Evolutionary conservation across 2,888 invertebrate species (phyloP).

Genomic region (Bombylius major): DNA sequence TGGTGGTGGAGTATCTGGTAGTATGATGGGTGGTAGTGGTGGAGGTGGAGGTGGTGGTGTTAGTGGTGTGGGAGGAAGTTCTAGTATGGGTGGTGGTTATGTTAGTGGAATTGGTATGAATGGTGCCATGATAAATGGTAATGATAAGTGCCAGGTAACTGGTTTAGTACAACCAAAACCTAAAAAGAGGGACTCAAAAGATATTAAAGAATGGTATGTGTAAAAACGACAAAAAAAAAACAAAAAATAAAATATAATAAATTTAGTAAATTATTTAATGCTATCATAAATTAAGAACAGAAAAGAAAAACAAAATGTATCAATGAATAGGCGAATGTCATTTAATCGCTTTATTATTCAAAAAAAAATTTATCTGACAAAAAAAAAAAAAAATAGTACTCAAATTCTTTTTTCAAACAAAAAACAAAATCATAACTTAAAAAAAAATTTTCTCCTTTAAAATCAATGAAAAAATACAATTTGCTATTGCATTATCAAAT

Average conservation of each 20-base stretch:
- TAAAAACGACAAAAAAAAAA: constrained; percentile 36
- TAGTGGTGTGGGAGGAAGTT: constrained; percentile 18
- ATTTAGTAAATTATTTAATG: too few relatives aligned
- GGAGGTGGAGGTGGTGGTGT: constrained; percentile 16
- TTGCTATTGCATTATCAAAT: too few relatives aligned
- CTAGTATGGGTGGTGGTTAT: constrained; percentile 16
- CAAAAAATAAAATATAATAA: not conserved
- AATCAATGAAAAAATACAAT: too few relatives aligned
- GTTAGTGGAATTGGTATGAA: constrained; percentile 19
- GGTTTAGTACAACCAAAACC: constrained; percentile 40
- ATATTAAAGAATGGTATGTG: constrained; percentile 95
- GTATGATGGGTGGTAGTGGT: constrained; percentile 21
- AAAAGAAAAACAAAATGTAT: too few relatives aligned
- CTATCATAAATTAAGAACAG: too few relatives aligned
- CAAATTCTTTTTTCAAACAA: too few relatives aligned
- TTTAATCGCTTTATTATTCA: too few relatives aligned
- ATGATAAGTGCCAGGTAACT: constrained; percentile 35
- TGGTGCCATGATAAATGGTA: constrained; percentile 23
- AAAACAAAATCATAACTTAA: too few relatives aligned
- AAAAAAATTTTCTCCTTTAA: too few relatives aligned
- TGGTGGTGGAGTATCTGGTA: constrained; percentile 16
- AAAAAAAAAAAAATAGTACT: too few relatives aligned
- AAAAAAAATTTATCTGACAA: too few relatives aligned
- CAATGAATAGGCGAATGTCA: too few relatives aligned
- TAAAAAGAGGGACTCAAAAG: constrained; percentile 68